Evolutionary conservation across 1,140 invertebrate genomes (phyloP).

Genomic region (Philotrypesis tridentata): DNA sequence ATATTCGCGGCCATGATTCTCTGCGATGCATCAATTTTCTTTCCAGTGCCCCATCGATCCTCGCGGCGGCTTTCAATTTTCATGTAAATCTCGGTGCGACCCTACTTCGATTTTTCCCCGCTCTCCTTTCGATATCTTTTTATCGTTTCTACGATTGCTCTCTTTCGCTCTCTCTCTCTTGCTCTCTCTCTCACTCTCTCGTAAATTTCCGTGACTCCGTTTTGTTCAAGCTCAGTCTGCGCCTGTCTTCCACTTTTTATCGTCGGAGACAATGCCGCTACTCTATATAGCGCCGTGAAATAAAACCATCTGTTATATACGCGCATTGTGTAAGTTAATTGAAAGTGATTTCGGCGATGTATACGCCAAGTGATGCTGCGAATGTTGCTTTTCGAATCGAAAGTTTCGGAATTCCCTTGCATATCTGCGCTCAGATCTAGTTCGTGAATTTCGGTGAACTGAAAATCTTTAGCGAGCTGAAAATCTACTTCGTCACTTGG

Average conservation of each 20-base stretch:
- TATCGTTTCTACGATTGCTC: slow-evolving; percentile 37
- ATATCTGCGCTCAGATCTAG: no score
- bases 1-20: slow-evolving; percentile 53
- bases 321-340: slow-evolving; percentile 6
- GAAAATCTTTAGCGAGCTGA: no score
- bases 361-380: no score
- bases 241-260: neutral
- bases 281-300: neutral
- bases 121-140: slow-evolving; percentile 47
- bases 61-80: slow-evolving; percentile 61
- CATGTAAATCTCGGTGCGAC: slow-evolving; percentile 59
- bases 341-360: neutral
- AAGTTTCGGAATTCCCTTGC: neutral
- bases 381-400: neutral
- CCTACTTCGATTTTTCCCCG: neutral
- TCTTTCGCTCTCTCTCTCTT: neutral
- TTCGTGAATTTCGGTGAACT: no score
- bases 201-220: neutral
- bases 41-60: slow-evolving; percentile 43
- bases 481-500: no score
- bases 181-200: neutral
- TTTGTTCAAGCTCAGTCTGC: neutral
- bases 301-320: neutral
- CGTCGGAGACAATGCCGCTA: neutral
- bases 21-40: slow-evolving; percentile 61